phyloP scores from a whole-genome alignment of 1,140 invertebrate genomes.

The Drosophila serrata region DNA sequence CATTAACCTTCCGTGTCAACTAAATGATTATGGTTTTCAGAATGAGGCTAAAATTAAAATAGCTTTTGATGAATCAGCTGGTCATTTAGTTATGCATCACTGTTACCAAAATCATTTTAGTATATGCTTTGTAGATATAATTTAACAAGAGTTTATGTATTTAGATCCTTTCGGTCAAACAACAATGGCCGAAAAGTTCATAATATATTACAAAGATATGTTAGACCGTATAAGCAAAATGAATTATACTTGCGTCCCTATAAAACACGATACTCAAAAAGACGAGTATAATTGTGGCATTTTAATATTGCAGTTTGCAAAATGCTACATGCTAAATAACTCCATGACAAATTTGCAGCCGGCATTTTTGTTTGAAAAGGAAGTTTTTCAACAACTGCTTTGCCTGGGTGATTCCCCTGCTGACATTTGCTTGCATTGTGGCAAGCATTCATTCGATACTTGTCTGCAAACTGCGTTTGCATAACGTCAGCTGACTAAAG shows the following conservation, averaged over 20 bases:
- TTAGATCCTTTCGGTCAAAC: too few relatives aligned
- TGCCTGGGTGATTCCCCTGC: too few relatives aligned
- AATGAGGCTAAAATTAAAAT: neutral
- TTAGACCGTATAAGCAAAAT: neutral
- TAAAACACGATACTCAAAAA: conserved; percentile 3
- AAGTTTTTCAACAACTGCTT: too few relatives aligned
- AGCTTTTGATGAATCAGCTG: neutral
- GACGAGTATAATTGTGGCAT: conserved; percentile 3
- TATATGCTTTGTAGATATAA: too few relatives aligned
- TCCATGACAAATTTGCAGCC: neutral
- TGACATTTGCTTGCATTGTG: neutral
- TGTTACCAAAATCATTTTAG: too few relatives aligned
- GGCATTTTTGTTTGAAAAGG: neutral
- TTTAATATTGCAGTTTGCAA: conserved; percentile 2
- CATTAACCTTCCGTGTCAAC: too few relatives aligned
- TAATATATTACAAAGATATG: too few relatives aligned
- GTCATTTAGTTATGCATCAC: conserved; percentile 4
- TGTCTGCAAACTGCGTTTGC: too few relatives aligned
- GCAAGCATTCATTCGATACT: neutral
- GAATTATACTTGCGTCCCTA: neutral
- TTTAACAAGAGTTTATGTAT: too few relatives aligned
- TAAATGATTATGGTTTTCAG: too few relatives aligned
- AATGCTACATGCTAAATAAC: neutral
- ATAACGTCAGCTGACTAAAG: too few relatives aligned
- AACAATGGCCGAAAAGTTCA: too few relatives aligned